Conservation (phyloP, 1,140 invertebrate species). For the Gryllus bimaculatus region DNA sequence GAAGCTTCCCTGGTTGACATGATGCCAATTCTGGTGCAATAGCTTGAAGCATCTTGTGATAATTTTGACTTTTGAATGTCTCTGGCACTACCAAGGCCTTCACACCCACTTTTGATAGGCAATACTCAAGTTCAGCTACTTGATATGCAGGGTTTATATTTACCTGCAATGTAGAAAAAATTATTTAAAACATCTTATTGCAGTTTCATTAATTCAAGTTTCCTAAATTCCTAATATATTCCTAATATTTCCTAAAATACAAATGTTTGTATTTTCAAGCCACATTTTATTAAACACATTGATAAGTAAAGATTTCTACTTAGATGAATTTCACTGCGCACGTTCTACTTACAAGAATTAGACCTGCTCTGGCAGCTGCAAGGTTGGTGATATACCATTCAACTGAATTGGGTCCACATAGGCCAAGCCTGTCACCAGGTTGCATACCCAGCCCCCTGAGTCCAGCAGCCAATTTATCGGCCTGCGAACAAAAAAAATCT, state of each 20-base stretch:
- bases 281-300: too few species aligned
- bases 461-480: slow-evolving; percentile 70
- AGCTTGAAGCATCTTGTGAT: slow-evolving; percentile 53
- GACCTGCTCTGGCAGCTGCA: slow-evolving; percentile 69
- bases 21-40: slow-evolving; percentile 30
- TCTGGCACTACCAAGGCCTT: slow-evolving; percentile 62
- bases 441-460: slow-evolving; percentile 64
- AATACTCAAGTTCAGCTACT: slow-evolving; percentile 64
- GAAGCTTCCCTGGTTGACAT: slow-evolving; percentile 36
- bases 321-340: too few species aligned
- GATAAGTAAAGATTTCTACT: too few species aligned
- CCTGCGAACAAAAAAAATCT: slow-evolving; percentile 34
- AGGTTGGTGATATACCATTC: slow-evolving; percentile 74
- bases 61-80: slow-evolving; percentile 56
- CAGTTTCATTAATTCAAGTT: background rate
- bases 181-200: background rate
- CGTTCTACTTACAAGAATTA: slow-evolving; percentile 56
- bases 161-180: slow-evolving; percentile 40
- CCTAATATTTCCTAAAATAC: too few species aligned
- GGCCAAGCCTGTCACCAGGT: slow-evolving; percentile 71
- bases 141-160: slow-evolving; percentile 79
- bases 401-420: slow-evolving; percentile 79
- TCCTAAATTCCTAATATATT: background rate
- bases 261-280: background rate
- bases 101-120: slow-evolving; percentile 64